Evolutionary conservation across 2,797 vertebrate species (phyloP), one percentile per base, ranked within the genome.

Genomic region (Mareca strepera): DNA sequence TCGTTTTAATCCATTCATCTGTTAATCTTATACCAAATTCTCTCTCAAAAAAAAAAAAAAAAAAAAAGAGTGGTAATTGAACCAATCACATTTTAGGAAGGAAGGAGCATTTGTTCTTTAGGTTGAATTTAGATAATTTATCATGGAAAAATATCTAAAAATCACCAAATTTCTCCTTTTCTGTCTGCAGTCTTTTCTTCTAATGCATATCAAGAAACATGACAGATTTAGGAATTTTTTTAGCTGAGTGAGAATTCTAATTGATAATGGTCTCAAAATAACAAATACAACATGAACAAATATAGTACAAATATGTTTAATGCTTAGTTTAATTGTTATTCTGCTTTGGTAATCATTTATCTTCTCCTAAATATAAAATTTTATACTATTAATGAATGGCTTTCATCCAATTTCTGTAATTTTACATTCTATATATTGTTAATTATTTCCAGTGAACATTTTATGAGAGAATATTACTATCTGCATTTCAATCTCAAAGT

Each of bases 341-440:
- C 53, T 85, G 18, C 67, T 96, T 92, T 78, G 73, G 60, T 82
- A 95, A 74, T 87, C n/a, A 82, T 91, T 64, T 80, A 21, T 70
- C 77, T 95, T 94, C 26, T 39, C n/a, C 26, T 23, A 91, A 67
- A 95, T 95, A 92, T 93, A 86, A 78, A 91, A 72, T 64, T 81
- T 92, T 76, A 37, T 59, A 79, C 12, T 60, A 53, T 56, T 91
- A 92, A 88, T 94, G 76, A 90, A 88, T 73, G 29, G 37, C 35
- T 92, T 91, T 96, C 26, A 75, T 90, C 52, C 77, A 86, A 80
- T 66, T 92, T 96, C 60, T 91, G 62, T 82, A 93, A 84, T 86
- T 94, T 92, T 79, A 33, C 17, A 44, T 89, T 92, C 76, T 68
- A 22, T 82, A 35, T 64, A 26, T 83, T 72, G 76, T 76, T 92